Evolutionary conservation across 2,797 vertebrate species (phyloP), one percentile per base, ranked within the genome.

Genomic region (Pogonophryne albipinna): DNA sequence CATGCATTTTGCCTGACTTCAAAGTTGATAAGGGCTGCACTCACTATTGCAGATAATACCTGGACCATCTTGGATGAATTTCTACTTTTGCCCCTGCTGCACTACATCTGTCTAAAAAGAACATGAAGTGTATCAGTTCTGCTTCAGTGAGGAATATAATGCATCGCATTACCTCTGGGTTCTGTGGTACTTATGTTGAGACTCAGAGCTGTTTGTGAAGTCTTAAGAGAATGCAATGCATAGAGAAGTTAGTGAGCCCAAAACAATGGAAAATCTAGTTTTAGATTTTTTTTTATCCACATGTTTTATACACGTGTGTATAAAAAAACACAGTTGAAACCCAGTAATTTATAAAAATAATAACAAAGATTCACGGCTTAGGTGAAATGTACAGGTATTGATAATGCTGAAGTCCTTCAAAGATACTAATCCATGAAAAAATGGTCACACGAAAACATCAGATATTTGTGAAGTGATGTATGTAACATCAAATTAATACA

Each of bases 31-130:
- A 80, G 71, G 71, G 66, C 81, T 66, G 31, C 56, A 50, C 68
- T 76, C 66, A 50, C 68, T 66, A 65, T 58, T 79, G 80, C 61
- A 85, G 76, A 75, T 84, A 87, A 85, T 89, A 85, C 79, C 73
- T 71, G 62, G 51, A 71, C 86, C 74, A 69, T 77, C 78, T 83
- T 87, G 78, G 87, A 90, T 87, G 80, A 66, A 85, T 89, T 87
- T 65, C 66, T 68, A 52, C 57, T 79, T 84, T 75, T 78, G 66
- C 75, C 52, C 76, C 62, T 82, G 41, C 68, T 62, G 72, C 67
- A 11, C 61, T 78, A 76, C 78, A 83, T 80, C 67, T 66, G 46
- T 79, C 65, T 79, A 72, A 88, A 80, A 64, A 77, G 74, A 86
- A 78, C 71, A 78, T 67, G 61, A 80, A 59, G 17, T 46, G 45